Evolutionary conservation across 2,888 invertebrate genomes (phyloP).

Genomic region (Cryptophagus acutangulus): DNA sequence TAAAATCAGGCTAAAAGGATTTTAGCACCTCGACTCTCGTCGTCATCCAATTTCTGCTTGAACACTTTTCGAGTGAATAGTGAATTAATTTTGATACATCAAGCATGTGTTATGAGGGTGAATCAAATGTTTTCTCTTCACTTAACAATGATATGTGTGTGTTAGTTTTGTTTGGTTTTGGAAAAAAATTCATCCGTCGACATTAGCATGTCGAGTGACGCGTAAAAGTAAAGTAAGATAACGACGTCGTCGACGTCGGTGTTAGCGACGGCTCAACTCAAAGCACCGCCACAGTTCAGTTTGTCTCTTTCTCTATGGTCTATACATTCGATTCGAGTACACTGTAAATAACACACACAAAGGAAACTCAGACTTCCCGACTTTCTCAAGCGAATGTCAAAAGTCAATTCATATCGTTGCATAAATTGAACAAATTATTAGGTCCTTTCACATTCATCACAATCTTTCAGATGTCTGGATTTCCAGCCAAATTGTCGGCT

Average conservation of each 20-base stretch:
- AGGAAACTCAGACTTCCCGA: conserved; percentile 37
- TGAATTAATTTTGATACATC: neutral
- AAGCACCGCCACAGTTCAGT: conserved; percentile 31
- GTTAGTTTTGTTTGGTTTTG: conserved; percentile 1
- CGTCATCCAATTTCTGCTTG: no score
- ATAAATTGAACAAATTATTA: conserved; percentile 38
- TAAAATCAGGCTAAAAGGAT: no score
- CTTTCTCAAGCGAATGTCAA: conserved; percentile 37
- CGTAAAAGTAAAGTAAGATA: conserved; percentile 29
- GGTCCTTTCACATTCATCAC: no score
- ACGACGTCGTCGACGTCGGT: conserved; percentile 29
- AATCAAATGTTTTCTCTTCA: neutral
- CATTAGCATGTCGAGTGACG: conserved; percentile 36
- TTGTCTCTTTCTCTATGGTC: conserved; percentile 8
- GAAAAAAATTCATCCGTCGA: conserved; percentile 14
- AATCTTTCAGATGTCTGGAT: no score
- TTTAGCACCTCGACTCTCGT: no score
- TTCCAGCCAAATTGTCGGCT: conserved; percentile 2
- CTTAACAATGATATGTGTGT: neutral
- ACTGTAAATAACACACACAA: conserved; percentile 20
- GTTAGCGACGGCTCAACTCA: conserved; percentile 32
- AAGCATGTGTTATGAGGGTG: neutral
- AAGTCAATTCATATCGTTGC: conserved; percentile 34
- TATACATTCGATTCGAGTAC: neutral
- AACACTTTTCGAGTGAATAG: no score